Conservation (phyloP, 2,113 vertebrate genomes). For the Brachypteracias leptosomus region DNA sequence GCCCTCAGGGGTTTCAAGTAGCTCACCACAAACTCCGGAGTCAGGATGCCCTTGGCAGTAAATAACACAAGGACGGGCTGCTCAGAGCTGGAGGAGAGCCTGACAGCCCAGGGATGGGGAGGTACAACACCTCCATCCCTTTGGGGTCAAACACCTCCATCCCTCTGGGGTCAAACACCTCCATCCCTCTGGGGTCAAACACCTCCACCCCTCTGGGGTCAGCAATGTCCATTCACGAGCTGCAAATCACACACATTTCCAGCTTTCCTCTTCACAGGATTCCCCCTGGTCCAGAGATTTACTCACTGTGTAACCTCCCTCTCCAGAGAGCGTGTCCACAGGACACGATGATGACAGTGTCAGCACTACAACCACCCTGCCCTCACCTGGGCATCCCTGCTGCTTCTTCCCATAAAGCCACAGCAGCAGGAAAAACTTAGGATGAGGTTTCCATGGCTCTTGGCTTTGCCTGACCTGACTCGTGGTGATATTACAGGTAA, state of each 20-base stretch:
- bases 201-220: neutral
- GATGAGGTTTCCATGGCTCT: neutral
- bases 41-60: neutral
- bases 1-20: neutral
- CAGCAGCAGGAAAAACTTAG: neutral
- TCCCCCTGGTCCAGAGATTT: neutral
- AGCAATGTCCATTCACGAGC: fast-evolving
- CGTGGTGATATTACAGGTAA: neutral
- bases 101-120: neutral
- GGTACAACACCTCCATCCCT: neutral
- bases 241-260: neutral
- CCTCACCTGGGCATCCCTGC: neutral
- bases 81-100: neutral
- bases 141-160: neutral
- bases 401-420: neutral
- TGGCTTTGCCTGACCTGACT: neutral
- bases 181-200: neutral
- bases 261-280: neutral
- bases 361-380: neutral
- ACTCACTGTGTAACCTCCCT: neutral
- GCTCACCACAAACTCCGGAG: neutral
- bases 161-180: neutral
- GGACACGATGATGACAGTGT: neutral
- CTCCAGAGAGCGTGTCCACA: neutral
- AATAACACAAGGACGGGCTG: neutral